Conservation (phyloP, 2,113 vertebrate genomes). For the Calyptomena viridis region DNA sequence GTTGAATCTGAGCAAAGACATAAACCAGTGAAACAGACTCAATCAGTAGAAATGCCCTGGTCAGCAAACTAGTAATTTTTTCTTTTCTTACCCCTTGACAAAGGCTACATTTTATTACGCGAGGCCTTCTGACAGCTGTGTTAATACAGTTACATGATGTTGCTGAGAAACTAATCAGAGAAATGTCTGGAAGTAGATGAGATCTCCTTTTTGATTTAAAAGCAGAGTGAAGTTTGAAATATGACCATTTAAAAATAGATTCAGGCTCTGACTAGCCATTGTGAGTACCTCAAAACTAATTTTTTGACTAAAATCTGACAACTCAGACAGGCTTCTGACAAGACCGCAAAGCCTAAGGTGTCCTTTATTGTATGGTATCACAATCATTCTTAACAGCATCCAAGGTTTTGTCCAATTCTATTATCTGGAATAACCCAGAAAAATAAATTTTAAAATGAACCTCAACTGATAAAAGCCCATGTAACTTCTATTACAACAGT, state of each 20-base stretch:
- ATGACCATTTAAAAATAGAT: constrained; percentile 1
- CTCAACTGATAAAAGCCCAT: background rate
- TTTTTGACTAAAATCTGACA: background rate
- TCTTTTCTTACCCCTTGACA: constrained; percentile 34
- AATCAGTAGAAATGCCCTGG: constrained; percentile 22
- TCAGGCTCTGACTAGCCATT: background rate
- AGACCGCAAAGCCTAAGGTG: background rate
- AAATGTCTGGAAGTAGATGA: constrained; percentile 39
- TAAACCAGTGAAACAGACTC: constrained; percentile 28
- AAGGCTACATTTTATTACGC: constrained; percentile 47
- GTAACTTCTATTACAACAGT: background rate
- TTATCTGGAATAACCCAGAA: background rate
- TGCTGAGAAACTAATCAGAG: constrained; percentile 50
- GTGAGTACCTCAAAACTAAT: background rate
- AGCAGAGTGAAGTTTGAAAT: background rate
- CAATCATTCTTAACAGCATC: background rate
- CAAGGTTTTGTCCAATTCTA: background rate
- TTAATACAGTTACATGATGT: constrained; percentile 27
- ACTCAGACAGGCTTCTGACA: background rate
- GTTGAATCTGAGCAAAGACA: constrained; percentile 8
- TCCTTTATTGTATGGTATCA: background rate
- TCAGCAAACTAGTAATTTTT: constrained; percentile 56
- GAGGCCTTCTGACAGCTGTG: constrained; percentile 29
- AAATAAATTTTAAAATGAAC: background rate
- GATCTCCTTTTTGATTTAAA: constrained; percentile 11